phyloP scores from a whole-genome alignment of 2,888 invertebrate species.

The Cryptus armator region DNA sequence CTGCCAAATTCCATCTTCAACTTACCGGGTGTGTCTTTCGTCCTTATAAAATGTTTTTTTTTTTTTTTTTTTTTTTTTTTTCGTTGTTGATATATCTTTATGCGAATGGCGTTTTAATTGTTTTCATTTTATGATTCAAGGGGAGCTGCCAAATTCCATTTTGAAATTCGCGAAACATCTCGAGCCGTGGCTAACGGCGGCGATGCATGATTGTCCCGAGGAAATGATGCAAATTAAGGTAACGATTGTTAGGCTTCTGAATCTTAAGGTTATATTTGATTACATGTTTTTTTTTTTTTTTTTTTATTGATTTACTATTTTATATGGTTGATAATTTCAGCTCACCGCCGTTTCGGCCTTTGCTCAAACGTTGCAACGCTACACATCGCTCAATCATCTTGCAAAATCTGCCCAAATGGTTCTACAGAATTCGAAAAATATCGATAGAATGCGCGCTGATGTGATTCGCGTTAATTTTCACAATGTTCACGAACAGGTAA shows the following conservation, averaged over 20 bases:
- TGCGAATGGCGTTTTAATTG: background rate
- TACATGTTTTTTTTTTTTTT: background rate
- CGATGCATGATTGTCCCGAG: constrained; percentile 93
- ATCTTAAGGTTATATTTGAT: background rate
- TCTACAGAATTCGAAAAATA: constrained; percentile 97
- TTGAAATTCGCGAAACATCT: constrained; percentile 97
- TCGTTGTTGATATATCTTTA: background rate
- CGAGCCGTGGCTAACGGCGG: constrained; percentile 94
- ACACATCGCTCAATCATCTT: constrained; percentile 98
- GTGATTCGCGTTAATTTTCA: constrained; percentile 99
- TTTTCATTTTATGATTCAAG: constrained; percentile 79
- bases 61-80: no score
- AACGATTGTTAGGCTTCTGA: constrained; percentile 67
- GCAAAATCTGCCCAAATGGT: constrained; percentile 98
- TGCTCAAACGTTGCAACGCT: constrained; percentile 97
- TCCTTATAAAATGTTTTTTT: background rate
- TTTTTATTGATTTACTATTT: constrained; percentile 6
- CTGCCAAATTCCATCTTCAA: no score
- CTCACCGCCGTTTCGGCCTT: constrained; percentile 94
- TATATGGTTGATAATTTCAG: constrained; percentile 80
- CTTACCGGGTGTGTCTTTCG: constrained; percentile 88
- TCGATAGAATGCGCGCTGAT: constrained; percentile 98
- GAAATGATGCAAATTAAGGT: constrained; percentile 94
- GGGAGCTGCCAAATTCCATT: constrained; percentile 95
- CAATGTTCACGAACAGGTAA: constrained; percentile 94